Percentiles rank a stretch among this genome's conserved stretches.
These are phyloP conservation scores for Luperina nickerlii DNA, from an alignment of 2,888 invertebrate species.

Conservation along the genomic window DNA sequence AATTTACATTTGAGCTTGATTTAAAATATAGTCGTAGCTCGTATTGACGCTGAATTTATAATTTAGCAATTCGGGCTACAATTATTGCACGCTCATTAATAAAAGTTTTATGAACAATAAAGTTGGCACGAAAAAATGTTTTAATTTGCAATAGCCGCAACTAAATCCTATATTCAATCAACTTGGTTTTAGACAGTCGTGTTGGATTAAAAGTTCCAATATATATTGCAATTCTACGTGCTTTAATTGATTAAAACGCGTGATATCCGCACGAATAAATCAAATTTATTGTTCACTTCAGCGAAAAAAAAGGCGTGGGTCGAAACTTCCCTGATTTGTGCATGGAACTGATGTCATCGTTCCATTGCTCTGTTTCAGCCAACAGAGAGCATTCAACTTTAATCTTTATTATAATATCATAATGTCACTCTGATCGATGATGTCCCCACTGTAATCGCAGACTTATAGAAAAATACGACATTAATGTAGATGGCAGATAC, in stretches of 20 bases:
- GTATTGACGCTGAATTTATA: not conserved
- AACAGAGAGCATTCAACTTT: slow-evolving; percentile 74
- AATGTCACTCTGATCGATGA: slow-evolving; percentile 71
- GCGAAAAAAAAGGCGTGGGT: slow-evolving; percentile 56
- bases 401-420: slow-evolving; percentile 61
- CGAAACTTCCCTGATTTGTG: slow-evolving; percentile 69
- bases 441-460: slow-evolving; percentile 57
- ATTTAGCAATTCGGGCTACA: not conserved
- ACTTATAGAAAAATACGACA: slow-evolving; percentile 61
- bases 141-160: slow-evolving; percentile 9
- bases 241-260: slow-evolving; percentile 20
- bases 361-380: slow-evolving; percentile 56
- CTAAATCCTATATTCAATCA: slow-evolving; percentile 19
- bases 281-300: slow-evolving; percentile 32
- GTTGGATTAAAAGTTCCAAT: slow-evolving; percentile 32
- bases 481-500: slow-evolving; percentile 64
- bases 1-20: not conserved
- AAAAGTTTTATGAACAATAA: not conserved
- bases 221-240: slow-evolving; percentile 34
- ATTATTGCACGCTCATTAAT: not conserved
- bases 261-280: slow-evolving; percentile 34
- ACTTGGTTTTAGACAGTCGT: not conserved
- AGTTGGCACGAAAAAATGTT: not conserved
- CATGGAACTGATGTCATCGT: slow-evolving; percentile 69
- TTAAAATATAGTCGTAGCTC: not conserved